phyloP scores from a whole-genome alignment of 2,888 invertebrate genomes.

The Octonoba sinensis region DNA sequence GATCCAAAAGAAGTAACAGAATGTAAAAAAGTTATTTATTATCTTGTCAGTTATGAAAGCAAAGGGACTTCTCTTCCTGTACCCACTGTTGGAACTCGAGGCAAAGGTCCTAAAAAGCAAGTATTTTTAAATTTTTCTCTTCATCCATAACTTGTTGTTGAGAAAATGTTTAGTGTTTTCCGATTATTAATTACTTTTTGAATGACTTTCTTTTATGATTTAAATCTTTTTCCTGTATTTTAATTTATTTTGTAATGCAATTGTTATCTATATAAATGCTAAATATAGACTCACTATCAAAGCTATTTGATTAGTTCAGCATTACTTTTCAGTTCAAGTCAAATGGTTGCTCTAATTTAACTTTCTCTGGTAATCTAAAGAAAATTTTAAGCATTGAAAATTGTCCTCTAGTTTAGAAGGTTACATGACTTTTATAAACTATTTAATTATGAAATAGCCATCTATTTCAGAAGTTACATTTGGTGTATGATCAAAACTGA shows the following conservation, averaged over 20 bases:
- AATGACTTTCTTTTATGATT: not conserved
- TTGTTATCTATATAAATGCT: not conserved
- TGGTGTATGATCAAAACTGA: no score
- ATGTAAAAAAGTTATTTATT: conserved; percentile 87
- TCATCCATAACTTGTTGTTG: not conserved
- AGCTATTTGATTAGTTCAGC: no score
- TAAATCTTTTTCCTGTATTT: not conserved
- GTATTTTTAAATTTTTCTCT: not conserved
- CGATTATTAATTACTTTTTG: not conserved
- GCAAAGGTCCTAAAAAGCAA: conserved; percentile 72
- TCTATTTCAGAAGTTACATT: no score
- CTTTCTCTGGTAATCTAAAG: no score
- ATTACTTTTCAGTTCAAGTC: no score
- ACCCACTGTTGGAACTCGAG: conserved; percentile 72
- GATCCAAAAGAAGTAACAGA: conserved; percentile 88
- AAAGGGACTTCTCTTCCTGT: conserved; percentile 85
- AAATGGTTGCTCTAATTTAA: no score
- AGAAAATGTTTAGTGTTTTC: not conserved
- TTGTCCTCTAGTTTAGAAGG: no score
- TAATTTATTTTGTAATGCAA: not conserved
- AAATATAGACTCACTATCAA: no score
- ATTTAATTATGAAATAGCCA: no score
- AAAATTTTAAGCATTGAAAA: no score
- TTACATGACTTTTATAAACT: no score
- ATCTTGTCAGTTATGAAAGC: conserved; percentile 84